phyloP scores from a whole-genome alignment of 2,888 invertebrate genomes.

The Amiota minor region DNA sequence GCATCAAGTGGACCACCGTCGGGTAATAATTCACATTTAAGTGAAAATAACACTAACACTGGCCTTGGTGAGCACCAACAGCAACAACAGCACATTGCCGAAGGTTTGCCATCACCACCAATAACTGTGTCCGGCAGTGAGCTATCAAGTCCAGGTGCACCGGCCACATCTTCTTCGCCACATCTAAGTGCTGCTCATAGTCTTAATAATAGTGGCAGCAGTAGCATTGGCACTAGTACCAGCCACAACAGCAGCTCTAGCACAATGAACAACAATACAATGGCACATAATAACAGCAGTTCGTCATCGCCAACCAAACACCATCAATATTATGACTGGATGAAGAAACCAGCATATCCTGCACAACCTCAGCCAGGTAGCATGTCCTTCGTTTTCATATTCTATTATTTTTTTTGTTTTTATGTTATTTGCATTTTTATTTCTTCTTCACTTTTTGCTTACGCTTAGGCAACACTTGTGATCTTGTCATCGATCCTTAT shows the following conservation, averaged over 20 bases:
- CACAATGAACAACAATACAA: conserved; percentile 44
- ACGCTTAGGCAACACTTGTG: not conserved
- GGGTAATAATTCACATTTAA: conserved; percentile 55
- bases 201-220: conserved; percentile 55
- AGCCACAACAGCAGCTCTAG: conserved; percentile 45
- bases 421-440: not conserved
- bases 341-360: conserved; percentile 91
- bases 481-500: too few species aligned
- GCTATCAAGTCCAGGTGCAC: conserved; percentile 77
- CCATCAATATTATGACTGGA: conserved; percentile 90
- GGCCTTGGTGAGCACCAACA: conserved; percentile 52
- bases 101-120: conserved; percentile 76
- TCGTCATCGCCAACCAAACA: conserved; percentile 83
- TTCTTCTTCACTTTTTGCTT: not conserved
- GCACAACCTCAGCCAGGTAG: conserved; percentile 88
- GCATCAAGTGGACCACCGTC: conserved; percentile 48
- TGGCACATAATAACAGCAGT: conserved; percentile 67
- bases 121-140: conserved; percentile 77
- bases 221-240: conserved; percentile 56
- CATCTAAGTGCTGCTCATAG: conserved; percentile 70
- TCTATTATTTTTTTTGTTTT: not conserved
- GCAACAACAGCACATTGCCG: conserved; percentile 62
- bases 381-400: not conserved
- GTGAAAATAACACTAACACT: conserved; percentile 53
- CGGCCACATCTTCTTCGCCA: conserved; percentile 70